A percentile compares a stretch with the other conserved stretches of the same genome.
Conservation (phyloP, 64 coral and sea anemone species). For the Montipora foliosa region DNA sequence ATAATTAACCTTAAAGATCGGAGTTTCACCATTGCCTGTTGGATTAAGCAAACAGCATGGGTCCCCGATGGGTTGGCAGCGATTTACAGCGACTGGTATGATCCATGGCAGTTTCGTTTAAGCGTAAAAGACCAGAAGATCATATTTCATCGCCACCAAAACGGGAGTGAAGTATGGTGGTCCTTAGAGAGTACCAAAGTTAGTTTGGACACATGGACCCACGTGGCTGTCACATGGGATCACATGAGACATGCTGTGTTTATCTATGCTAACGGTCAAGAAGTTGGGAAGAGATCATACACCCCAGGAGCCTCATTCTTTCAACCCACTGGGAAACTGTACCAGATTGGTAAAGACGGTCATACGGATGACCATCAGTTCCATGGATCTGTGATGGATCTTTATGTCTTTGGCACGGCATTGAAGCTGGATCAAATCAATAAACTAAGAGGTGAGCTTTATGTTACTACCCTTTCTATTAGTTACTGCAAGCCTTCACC, state of each 20-base stretch:
- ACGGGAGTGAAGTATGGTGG: background rate
- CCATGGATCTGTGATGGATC: conserved; percentile 32
- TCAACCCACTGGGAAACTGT: background rate
- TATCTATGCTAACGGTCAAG: background rate
- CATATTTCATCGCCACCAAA: background rate
- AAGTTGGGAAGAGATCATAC: background rate
- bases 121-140: background rate
- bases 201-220: background rate
- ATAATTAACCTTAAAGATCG: background rate
- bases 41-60: background rate
- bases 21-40: conserved; percentile 8
- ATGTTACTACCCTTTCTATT: no score
- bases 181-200: background rate
- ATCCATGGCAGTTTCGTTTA: background rate
- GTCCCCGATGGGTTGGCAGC: background rate
- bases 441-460: conserved; percentile 6
- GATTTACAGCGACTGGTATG: conserved; percentile 1
- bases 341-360: background rate
- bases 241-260: background rate
- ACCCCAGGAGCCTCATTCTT: no score
- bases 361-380: background rate
- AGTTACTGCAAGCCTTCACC: no score
- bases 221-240: conserved; percentile 5
- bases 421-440: conserved; percentile 1
- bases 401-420: conserved; percentile 26